A percentile compares a stretch with the other conserved stretches of the same genome.
Evolutionary conservation across 2,113 vertebrate genomes (phyloP).

Genomic region (Sylvilagus bachmani): DNA sequence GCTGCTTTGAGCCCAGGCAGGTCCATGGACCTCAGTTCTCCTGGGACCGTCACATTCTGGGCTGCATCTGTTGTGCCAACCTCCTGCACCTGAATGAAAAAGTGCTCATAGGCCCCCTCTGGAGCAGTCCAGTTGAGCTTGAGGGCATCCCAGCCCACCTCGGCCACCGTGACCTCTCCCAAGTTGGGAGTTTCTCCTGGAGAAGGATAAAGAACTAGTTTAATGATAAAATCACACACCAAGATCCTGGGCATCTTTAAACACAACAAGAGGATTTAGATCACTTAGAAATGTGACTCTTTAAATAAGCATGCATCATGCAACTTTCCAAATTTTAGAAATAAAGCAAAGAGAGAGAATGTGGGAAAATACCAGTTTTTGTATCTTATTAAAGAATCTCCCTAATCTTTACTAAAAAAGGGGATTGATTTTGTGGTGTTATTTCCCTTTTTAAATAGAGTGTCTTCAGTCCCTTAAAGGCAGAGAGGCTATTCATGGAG

Average conservation of each 20-base stretch:
- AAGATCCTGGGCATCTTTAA: background rate
- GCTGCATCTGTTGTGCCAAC: slow-evolving; percentile 82
- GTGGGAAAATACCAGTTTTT: background rate
- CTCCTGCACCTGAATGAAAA: slow-evolving; percentile 94
- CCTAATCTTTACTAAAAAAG: background rate
- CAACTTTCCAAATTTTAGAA: slow-evolving; percentile 36
- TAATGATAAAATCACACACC: slow-evolving; percentile 68
- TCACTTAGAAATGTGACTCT: background rate
- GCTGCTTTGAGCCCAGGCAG: slow-evolving; percentile 91
- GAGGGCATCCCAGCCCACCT: slow-evolving; percentile 95
- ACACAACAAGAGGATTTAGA: background rate
- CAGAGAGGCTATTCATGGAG: background rate
- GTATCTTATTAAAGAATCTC: background rate
- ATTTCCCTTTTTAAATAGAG: background rate
- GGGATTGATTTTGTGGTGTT: background rate
- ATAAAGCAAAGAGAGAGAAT: background rate
- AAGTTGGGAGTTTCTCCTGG: slow-evolving; percentile 93
- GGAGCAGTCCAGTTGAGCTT: slow-evolving; percentile 94
- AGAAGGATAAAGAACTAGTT: slow-evolving; percentile 87
- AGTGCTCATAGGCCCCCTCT: slow-evolving; percentile 90
- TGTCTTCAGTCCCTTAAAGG: background rate
- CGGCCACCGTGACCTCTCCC: slow-evolving; percentile 89
- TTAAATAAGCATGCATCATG: slow-evolving; percentile 34
- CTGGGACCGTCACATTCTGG: slow-evolving; percentile 90
- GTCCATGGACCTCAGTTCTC: slow-evolving; percentile 86